A percentile compares a stretch with the other conserved stretches of the same genome.
Conservation (phyloP, 2,888 invertebrate species). For the Tubulanus polymorphus region DNA sequence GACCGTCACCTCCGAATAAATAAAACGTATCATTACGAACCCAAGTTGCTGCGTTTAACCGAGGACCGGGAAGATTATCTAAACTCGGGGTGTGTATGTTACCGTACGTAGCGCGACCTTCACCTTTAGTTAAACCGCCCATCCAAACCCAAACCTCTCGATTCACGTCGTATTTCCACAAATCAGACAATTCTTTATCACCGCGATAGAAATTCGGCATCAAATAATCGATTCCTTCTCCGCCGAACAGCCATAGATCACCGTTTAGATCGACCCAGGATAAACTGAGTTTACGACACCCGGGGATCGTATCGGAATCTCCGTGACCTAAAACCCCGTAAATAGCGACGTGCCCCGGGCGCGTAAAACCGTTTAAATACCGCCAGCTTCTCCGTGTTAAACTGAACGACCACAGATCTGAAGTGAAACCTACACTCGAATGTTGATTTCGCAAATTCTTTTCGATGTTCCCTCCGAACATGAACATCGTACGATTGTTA, state of each 20-base stretch:
- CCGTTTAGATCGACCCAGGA: constrained; percentile 5
- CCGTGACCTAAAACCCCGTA: not conserved
- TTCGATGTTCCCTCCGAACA: constrained; percentile 37
- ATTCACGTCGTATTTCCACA: not conserved
- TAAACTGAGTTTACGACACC: not conserved
- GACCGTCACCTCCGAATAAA: not conserved
- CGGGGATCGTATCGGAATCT: not conserved
- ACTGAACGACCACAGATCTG: not conserved
- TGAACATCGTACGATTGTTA: constrained; percentile 17
- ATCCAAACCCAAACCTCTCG: not conserved
- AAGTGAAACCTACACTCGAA: not conserved
- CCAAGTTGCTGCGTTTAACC: not conserved
- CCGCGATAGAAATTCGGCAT: not conserved
- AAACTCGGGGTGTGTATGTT: not conserved
- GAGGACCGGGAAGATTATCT: not conserved
- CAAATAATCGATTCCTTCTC: not conserved
- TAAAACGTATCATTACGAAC: not conserved
- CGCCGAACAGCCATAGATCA: constrained; percentile 5
- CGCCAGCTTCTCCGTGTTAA: not conserved
- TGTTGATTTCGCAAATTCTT: constrained; percentile 10
- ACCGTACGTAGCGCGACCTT: not conserved
- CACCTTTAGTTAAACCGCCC: not conserved
- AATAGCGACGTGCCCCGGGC: not conserved
- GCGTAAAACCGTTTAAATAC: not conserved
- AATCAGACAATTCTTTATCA: not conserved